Evolutionary conservation across 2,888 invertebrate genomes (phyloP), one percentile per base, ranked within the genome.

Genomic region (Parnassius glacialis): DNA sequence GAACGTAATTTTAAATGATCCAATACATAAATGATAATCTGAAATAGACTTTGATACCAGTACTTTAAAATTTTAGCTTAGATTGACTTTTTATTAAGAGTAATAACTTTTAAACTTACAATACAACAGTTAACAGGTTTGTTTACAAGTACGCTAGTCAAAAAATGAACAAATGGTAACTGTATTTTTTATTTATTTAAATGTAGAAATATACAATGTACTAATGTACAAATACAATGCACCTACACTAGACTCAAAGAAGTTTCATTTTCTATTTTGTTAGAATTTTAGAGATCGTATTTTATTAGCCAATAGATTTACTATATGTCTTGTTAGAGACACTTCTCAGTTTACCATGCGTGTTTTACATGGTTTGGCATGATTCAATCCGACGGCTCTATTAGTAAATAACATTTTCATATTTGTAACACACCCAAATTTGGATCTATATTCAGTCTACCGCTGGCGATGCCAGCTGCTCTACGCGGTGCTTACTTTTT

Each of bases 361-460:
- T 60, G 52, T 44, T 57, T 34, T 13, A 11, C 43, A 48, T 57
- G 34, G 57, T 48, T 5, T 9, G 52, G 2, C 11, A 43, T 62
- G 57, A 57, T 11, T 57, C 57, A 53, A 2, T 12, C 7, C 12
- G n/a, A 48, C 59, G 42, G 43, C 52, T 56, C 3, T 61, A 61
- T 57, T 52, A 52, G 43, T 55, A 57, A 53, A 62, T 53, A 52
- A 52, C 43, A 57, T 53, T 53, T 62, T 57, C 52, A 62, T 53
- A 53, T 62, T 57, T 52, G 57, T 53, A 53, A 50, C 61, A 57
- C 57, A 51, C 16, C 62, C 62, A 53, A 57, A 57, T 62, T 62
- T 57, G 57, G 62, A 16, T 2, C 25, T 42, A 43, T 56, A 61
- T 43, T 41, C 34, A n/a, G 44, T 0, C 47, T 34, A 5, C 34